These are phyloP conservation scores for Zaprionus capensis DNA, from an alignment of 1,140 invertebrate species.

Conservation along the genomic window DNA sequence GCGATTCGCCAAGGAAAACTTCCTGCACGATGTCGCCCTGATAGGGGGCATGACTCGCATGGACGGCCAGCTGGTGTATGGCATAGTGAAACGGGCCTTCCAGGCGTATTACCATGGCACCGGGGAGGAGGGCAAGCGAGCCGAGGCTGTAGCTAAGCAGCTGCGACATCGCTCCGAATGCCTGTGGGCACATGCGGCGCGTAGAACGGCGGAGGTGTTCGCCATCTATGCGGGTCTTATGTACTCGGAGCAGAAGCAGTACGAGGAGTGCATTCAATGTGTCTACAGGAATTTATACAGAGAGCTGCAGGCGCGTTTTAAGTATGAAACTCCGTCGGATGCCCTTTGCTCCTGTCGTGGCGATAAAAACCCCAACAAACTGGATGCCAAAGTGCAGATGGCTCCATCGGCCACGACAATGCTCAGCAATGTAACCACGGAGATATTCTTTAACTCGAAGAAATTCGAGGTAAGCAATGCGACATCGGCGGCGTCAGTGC, in stretches of 20 bases:
- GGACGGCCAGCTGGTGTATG: slow-evolving; percentile 70
- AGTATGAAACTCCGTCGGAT: slow-evolving; percentile 2
- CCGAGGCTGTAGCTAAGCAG: background rate
- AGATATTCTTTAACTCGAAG: slow-evolving; percentile 43
- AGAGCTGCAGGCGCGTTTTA: slow-evolving; percentile 22
- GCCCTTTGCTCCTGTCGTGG: slow-evolving; percentile 18
- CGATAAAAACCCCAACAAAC: background rate
- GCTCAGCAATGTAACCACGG: background rate
- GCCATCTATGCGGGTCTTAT: slow-evolving; percentile 61
- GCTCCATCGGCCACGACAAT: background rate
- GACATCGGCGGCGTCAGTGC: slow-evolving; percentile 7
- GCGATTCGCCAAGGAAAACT: slow-evolving; percentile 70
- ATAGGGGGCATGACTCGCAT: slow-evolving; percentile 65
- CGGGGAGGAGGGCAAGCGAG: slow-evolving; percentile 26
- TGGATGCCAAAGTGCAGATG: background rate
- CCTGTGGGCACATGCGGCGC: slow-evolving; percentile 69
- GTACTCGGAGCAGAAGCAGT: slow-evolving; percentile 58
- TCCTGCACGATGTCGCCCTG: slow-evolving; percentile 63
- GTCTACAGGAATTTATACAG: slow-evolving; percentile 60
- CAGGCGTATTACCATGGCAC: slow-evolving; percentile 70
- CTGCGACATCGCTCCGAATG: slow-evolving; percentile 55
- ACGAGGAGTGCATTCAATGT: slow-evolving; percentile 63
- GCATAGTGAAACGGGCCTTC: slow-evolving; percentile 72
- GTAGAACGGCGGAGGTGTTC: slow-evolving; percentile 62
- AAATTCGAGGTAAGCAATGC: slow-evolving; percentile 1